Evolutionary conservation across 2,797 vertebrate species (phyloP).

Genomic region (Brachyrhaphis roseni): DNA sequence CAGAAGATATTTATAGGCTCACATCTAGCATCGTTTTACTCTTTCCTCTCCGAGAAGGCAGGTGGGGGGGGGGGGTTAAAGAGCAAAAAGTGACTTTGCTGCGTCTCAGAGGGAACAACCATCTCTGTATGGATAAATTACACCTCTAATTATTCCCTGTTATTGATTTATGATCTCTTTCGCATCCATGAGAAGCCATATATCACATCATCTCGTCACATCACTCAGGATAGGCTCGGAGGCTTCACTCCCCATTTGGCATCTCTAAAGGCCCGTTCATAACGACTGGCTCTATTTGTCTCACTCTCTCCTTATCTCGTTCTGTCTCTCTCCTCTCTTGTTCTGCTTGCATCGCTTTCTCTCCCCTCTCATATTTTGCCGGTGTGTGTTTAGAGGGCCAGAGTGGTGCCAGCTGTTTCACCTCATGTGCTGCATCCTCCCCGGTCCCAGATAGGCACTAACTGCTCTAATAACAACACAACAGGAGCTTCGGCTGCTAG

Average conservation of each 20-base stretch:
- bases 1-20: constrained; percentile 71
- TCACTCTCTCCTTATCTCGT: constrained; percentile 59
- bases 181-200: constrained; percentile 71
- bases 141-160: constrained; percentile 78
- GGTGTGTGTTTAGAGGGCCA: constrained; percentile 62
- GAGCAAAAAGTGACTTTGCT: constrained; percentile 47
- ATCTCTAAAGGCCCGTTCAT: constrained; percentile 78
- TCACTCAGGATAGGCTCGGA: constrained; percentile 75
- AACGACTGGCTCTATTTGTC: constrained; percentile 79
- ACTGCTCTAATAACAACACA: constrained; percentile 73
- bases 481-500: constrained; percentile 56
- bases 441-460: constrained; percentile 64
- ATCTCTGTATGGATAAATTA: constrained; percentile 65
- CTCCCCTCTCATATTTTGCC: constrained; percentile 21
- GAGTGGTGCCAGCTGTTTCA: constrained; percentile 74
- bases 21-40: constrained; percentile 60
- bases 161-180: constrained; percentile 79
- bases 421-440: constrained; percentile 54
- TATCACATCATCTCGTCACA: constrained; percentile 73
- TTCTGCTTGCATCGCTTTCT: constrained; percentile 33
- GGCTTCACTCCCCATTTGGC: constrained; percentile 74
- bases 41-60: constrained; percentile 47
- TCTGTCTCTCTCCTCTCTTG: constrained; percentile 45
- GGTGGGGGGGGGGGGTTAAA: constrained; percentile 37
- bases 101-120: constrained; percentile 40